phyloP scores from a whole-genome alignment of 2,888 invertebrate genomes.

The Osmoderma eremita region DNA sequence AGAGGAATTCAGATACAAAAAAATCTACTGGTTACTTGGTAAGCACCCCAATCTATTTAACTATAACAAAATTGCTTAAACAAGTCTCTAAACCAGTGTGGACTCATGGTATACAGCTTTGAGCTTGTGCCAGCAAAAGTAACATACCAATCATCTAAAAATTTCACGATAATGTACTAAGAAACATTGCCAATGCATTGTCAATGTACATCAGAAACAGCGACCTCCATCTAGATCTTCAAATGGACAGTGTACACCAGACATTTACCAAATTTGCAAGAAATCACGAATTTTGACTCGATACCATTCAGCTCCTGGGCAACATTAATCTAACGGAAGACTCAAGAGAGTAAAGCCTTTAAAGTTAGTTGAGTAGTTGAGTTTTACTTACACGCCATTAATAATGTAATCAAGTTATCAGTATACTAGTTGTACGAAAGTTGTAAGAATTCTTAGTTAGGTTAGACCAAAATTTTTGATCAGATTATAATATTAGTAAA shows the following conservation, averaged over 20 bases:
- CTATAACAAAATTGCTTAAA: not conserved
- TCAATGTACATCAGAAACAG: not conserved
- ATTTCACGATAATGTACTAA: not conserved
- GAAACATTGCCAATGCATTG: not conserved
- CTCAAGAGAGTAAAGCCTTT: not conserved
- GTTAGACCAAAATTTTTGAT: not conserved
- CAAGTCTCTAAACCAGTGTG: too few relatives aligned
- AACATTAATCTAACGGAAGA: not conserved
- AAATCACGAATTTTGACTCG: too few relatives aligned
- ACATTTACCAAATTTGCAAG: too few relatives aligned
- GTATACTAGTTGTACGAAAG: not conserved
- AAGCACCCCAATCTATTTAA: not conserved
- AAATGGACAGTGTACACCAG: too few relatives aligned
- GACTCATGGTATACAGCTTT: too few relatives aligned
- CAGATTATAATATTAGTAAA: not conserved
- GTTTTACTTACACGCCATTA: not conserved
- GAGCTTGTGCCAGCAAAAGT: too few relatives aligned
- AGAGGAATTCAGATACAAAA: constrained; percentile 2
- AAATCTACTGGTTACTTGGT: constrained; percentile 10
- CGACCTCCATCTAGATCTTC: too few relatives aligned
- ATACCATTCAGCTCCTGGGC: not conserved
- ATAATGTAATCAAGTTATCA: not conserved
- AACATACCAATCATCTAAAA: not conserved
- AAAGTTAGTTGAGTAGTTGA: not conserved
- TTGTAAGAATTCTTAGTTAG: not conserved